Percentiles rank a stretch among this genome's conserved stretches.
phyloP scores from a whole-genome alignment of 2,888 invertebrate genomes.

The Plagodis pulveraria region DNA sequence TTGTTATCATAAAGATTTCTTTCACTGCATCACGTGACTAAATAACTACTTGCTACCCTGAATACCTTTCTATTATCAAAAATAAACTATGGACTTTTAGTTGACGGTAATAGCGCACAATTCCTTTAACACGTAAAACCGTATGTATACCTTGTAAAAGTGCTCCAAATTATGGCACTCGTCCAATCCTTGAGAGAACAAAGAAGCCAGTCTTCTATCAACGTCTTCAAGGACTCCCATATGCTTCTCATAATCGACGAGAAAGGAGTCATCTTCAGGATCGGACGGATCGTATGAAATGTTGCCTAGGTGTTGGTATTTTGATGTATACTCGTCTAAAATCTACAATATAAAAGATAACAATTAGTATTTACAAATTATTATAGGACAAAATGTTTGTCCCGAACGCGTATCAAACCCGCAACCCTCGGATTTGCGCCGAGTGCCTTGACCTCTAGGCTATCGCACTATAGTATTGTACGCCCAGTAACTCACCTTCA shows the following conservation, averaged over 20 bases:
- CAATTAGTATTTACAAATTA: too few relatives aligned
- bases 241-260: conserved; percentile 87
- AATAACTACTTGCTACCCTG: too few relatives aligned
- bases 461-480: neutral
- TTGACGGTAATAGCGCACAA: too few relatives aligned
- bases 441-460: too few relatives aligned
- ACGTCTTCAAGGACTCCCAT: conserved; percentile 87
- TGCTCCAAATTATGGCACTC: conserved; percentile 87
- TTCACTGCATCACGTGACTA: too few relatives aligned
- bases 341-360: conserved; percentile 55
- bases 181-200: conserved; percentile 92
- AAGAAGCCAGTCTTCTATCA: conserved; percentile 91
- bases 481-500: conserved; percentile 54
- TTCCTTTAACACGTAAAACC: too few relatives aligned
- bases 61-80: too few relatives aligned
- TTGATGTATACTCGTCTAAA: conserved; percentile 65
- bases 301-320: conserved; percentile 69
- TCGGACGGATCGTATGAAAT: conserved; percentile 91
- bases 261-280: conserved; percentile 88
- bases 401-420: too few relatives aligned
- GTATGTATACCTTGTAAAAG: conserved; percentile 71
- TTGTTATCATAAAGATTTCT: too few relatives aligned
- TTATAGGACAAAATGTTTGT: too few relatives aligned
- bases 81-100: too few relatives aligned
- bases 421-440: too few relatives aligned